Conservation (phyloP, 2,113 vertebrate genomes). For the Sylvilagus bachmani region DNA sequence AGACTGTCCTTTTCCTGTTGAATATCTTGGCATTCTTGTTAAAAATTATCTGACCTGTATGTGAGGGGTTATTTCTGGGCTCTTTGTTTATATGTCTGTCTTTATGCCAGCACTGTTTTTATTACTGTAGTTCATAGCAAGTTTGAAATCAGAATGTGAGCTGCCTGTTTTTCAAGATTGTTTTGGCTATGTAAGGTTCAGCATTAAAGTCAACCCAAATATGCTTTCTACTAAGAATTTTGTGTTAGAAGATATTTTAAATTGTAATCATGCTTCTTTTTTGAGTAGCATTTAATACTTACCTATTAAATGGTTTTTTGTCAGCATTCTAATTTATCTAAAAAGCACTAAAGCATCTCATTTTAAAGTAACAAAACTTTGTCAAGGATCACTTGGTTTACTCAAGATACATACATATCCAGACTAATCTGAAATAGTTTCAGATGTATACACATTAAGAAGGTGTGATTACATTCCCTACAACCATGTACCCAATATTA, state of each 20-base stretch:
- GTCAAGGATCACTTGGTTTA: background rate
- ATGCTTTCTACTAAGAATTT: background rate
- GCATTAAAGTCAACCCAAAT: background rate
- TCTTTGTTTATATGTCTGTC: background rate
- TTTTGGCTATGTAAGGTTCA: slow-evolving; percentile 3
- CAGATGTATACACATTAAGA: slow-evolving; percentile 29
- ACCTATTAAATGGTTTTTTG: background rate
- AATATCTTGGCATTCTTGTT: background rate
- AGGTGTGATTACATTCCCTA: background rate
- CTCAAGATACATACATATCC: background rate
- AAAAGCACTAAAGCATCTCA: background rate
- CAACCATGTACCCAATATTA: background rate
- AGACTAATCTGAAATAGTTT: slow-evolving; percentile 52
- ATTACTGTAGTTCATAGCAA: background rate
- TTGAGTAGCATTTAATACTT: slow-evolving; percentile 13
- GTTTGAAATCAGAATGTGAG: slow-evolving; percentile 3
- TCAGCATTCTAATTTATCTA: slow-evolving; percentile 30
- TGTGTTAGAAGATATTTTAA: slow-evolving; percentile 8
- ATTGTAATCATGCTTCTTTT: background rate
- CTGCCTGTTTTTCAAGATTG: background rate
- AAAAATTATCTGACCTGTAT: background rate
- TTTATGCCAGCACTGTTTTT: slow-evolving; percentile 26
- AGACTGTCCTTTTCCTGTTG: background rate
- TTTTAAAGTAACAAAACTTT: background rate
- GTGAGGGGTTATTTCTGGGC: background rate